phyloP scores from a whole-genome alignment of 2,888 invertebrate genomes.

The Drosophila peninsularis region DNA sequence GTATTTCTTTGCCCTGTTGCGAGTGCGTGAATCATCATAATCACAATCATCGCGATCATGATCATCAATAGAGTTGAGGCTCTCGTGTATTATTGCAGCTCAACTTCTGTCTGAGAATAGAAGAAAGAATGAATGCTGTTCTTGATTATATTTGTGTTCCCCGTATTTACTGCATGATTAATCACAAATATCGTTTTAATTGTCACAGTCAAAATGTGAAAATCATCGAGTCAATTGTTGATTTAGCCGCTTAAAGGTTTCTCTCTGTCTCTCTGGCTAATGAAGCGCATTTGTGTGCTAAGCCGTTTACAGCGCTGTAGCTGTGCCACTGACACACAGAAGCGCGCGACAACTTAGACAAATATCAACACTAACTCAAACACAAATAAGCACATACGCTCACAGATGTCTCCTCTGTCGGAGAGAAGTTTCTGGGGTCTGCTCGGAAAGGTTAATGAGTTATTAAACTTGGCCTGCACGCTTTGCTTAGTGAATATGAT shows the following conservation, averaged over 20 bases:
- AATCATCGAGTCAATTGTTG: slow-evolving; percentile 57
- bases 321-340: slow-evolving; percentile 69
- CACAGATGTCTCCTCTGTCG: slow-evolving; percentile 17
- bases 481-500: slow-evolving; percentile 62
- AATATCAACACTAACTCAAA: slow-evolving; percentile 28
- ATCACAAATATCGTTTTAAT: slow-evolving; percentile 68
- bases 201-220: slow-evolving; percentile 55
- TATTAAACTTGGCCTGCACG: slow-evolving; percentile 69
- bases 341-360: slow-evolving; percentile 40
- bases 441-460: slow-evolving; percentile 70
- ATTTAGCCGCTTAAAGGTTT: slow-evolving; percentile 14
- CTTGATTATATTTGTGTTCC: slow-evolving; percentile 28
- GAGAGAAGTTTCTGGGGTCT: slow-evolving; percentile 30
- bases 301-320: slow-evolving; percentile 36
- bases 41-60: not conserved
- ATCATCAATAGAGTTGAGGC: slow-evolving; percentile 21
- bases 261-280: slow-evolving; percentile 42
- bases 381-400: slow-evolving; percentile 6
- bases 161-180: slow-evolving; percentile 63
- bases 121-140: slow-evolving; percentile 30
- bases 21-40: slow-evolving; percentile 5
- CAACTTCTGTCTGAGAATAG: not conserved
- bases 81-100: not conserved
- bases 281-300: slow-evolving; percentile 62
- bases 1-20: slow-evolving; percentile 4